phyloP scores from a whole-genome alignment of 2,888 invertebrate genomes.

The Acronicta psi region DNA sequence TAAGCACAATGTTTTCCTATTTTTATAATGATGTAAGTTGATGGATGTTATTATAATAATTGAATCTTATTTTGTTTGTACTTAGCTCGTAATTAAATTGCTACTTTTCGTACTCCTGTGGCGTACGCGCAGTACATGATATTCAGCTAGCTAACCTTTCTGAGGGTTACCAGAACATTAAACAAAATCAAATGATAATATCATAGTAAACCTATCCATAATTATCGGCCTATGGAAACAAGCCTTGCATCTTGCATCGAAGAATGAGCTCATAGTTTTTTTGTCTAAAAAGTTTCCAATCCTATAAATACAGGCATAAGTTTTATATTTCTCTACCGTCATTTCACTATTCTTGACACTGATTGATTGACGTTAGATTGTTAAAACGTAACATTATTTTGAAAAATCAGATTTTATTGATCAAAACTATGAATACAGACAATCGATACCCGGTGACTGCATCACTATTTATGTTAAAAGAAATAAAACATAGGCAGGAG shows the following conservation, averaged over 20 bases:
- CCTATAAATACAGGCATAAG: background rate
- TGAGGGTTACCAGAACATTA: too few species aligned
- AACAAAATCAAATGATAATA: too few species aligned
- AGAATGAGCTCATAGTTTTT: too few species aligned
- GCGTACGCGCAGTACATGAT: background rate
- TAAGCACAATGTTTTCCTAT: slow-evolving; percentile 4
- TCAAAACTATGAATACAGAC: slow-evolving; percentile 74
- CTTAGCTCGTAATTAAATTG: too few species aligned
- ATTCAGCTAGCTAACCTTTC: too few species aligned
- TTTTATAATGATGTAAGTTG: slow-evolving; percentile 2
- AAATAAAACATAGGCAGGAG: slow-evolving; percentile 81
- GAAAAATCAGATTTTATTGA: background rate
- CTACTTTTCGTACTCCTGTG: background rate
- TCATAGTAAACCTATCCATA: too few species aligned
- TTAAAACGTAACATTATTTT: background rate
- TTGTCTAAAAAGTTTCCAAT: too few species aligned
- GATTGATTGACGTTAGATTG: background rate
- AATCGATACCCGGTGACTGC: slow-evolving; percentile 83
- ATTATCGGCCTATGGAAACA: background rate
- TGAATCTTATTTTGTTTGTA: slow-evolving; percentile 12
- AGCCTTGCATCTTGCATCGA: background rate
- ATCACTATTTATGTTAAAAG: slow-evolving; percentile 82
- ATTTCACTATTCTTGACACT: slow-evolving; percentile 1
- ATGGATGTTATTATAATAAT: slow-evolving; percentile 11
- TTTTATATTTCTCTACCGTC: slow-evolving; percentile 1